Conservation (phyloP, 2,888 invertebrate species). For the Parnassius glacialis region DNA sequence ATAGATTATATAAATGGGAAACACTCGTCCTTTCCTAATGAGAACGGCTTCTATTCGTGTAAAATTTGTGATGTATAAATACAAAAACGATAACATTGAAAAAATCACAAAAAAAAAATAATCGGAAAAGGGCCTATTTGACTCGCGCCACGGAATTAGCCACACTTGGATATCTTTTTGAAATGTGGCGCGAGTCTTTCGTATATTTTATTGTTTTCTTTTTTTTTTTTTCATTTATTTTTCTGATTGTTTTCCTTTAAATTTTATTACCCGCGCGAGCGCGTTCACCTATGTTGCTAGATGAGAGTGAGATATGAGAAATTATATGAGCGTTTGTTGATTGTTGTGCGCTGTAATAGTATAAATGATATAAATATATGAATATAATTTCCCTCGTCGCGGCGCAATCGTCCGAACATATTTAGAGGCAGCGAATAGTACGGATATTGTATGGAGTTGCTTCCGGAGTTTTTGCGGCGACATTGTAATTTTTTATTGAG, state of each 20-base stretch:
- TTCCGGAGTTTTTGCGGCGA: neutral
- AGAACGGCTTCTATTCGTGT: constrained; percentile 56
- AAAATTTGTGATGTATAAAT: constrained; percentile 65
- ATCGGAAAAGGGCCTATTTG: constrained; percentile 55
- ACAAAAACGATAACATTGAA: constrained; percentile 30
- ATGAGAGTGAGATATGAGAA: constrained; percentile 52
- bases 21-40: constrained; percentile 50
- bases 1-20: constrained; percentile 48
- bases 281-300: constrained; percentile 49
- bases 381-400: constrained; percentile 4
- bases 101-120: constrained; percentile 51
- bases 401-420: neutral
- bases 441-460: neutral
- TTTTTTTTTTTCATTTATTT: constrained; percentile 51
- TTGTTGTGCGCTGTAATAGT: constrained; percentile 74
- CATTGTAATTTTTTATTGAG: neutral
- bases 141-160: constrained; percentile 40
- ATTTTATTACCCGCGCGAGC: constrained; percentile 66
- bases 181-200: constrained; percentile 48
- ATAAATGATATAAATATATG: constrained; percentile 34
- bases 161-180: constrained; percentile 36
- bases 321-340: constrained; percentile 72
- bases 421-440: neutral
- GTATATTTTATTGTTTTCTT: constrained; percentile 40
- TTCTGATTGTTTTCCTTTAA: constrained; percentile 53